These are phyloP conservation scores for Pelodiscus sinensis DNA, from an alignment of 2,113 vertebrate genomes.

Conservation along the genomic window DNA sequence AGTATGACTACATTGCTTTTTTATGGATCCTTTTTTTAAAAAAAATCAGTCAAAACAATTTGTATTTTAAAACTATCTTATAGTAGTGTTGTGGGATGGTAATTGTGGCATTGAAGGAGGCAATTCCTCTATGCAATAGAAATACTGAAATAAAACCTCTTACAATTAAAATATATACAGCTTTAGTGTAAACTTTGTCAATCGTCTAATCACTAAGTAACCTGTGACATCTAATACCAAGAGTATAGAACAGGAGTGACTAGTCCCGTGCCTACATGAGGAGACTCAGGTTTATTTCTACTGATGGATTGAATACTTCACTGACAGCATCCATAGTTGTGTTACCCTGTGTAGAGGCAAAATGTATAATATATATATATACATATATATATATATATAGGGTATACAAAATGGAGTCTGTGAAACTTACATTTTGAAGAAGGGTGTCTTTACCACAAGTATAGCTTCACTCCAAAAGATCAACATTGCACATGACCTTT, in stretches of 20 bases:
- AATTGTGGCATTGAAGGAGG: background rate
- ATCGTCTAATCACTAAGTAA: background rate
- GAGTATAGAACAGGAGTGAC: background rate
- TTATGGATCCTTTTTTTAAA: background rate
- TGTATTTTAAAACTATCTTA: background rate
- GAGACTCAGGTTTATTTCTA: background rate
- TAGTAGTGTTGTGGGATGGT: background rate
- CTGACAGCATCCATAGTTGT: background rate
- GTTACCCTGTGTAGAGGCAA: too few species aligned
- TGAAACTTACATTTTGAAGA: too few species aligned
- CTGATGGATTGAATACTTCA: background rate
- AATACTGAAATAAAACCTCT: background rate
- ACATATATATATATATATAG: too few species aligned
- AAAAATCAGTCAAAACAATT: background rate
- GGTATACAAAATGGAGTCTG: too few species aligned
- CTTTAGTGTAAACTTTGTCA: background rate
- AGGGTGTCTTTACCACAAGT: too few species aligned
- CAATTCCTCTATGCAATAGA: background rate
- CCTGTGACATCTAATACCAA: background rate
- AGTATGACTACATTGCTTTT: background rate
- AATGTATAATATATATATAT: too few species aligned
- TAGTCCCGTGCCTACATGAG: background rate
- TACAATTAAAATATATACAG: background rate
- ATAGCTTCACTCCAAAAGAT: too few species aligned
- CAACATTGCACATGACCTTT: too few species aligned